A percentile compares a stretch with the other conserved stretches of the same genome.
phyloP scores from a whole-genome alignment of 2,888 invertebrate species.

The Nomada goodeniana region DNA sequence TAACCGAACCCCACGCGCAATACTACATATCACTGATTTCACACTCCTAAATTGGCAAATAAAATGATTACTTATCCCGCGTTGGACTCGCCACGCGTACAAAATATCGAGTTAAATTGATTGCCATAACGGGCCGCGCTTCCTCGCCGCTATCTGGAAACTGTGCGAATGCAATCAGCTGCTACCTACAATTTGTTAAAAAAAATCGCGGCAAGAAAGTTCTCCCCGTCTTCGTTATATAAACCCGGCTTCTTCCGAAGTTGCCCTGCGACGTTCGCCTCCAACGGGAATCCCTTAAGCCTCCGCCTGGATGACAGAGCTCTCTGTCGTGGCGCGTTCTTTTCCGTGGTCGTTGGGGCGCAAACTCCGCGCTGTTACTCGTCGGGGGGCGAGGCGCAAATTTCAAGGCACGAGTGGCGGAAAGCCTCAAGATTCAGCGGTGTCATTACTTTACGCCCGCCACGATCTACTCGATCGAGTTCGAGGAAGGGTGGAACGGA shows the following conservation, averaged over 20 bases:
- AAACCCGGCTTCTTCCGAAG: not conserved
- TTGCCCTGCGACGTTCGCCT: not conserved
- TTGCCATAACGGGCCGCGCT: no score
- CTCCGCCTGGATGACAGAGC: constrained; percentile 2
- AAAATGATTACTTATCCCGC: no score
- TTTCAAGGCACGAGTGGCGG: constrained; percentile 34
- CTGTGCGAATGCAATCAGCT: no score
- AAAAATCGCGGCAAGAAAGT: not conserved
- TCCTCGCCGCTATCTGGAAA: no score
- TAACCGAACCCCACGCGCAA: no score
- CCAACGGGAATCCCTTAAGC: constrained; percentile 1
- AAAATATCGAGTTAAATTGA: no score
- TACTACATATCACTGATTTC: no score
- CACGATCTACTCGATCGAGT: constrained; percentile 52
- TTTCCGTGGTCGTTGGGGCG: not conserved
- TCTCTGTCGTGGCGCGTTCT: not conserved
- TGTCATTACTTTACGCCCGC: constrained; percentile 61
- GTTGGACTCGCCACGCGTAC: no score
- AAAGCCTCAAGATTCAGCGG: constrained; percentile 60
- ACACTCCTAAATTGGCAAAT: no score
- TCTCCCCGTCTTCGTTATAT: not conserved
- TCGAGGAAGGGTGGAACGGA: constrained; percentile 52
- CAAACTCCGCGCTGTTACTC: constrained; percentile 5
- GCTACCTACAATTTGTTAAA: no score
- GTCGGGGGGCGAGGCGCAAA: constrained; percentile 19